Evolutionary conservation across 1,140 invertebrate genomes (phyloP), one percentile per base, ranked within the genome.

Genomic region (Ceratina japonica): DNA sequence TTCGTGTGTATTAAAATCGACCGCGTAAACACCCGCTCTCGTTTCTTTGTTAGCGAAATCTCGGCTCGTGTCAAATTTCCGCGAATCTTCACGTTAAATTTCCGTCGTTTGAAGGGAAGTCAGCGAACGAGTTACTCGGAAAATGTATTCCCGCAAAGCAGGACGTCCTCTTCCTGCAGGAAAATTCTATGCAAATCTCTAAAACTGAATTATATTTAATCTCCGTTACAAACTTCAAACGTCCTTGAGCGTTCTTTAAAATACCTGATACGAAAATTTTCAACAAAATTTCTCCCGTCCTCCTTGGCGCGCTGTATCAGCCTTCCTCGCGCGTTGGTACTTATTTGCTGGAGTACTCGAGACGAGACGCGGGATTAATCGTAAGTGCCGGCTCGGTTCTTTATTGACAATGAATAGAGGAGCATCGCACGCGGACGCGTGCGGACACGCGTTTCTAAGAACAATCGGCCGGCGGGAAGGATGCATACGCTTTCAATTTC

Each of bases 401-500:
- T 70, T 70, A 77, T 70, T 61, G 75, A 18, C 44, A 52, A 37
- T 37, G 75, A 70, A 62, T 18, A 51, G 66, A 62, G 56, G 18
- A 68, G 16, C 52, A 27, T 58, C 52, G 22, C 56, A 12, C 52
- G 15, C 1, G 27, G 8, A 18, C 3, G 8, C 20, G 16, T 56
- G 24, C 13, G 59, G 24, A 31, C 63, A 59, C 62, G 73, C 61
- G 56, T 79, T 82, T 70, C 52, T 69, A 61, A 69, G 73, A 75
- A 75, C 27, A 72, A 78, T 63, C 75, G 37, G 75, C 8, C 20
- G 10, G 15, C 12, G 2, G 16, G 10, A 44, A 64, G 81, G 75
- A 44, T 54, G 56, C 58, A 44, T 79, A 61, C 24, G 71, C 72
- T 72, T 63, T 80, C 76, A 83, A 80, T 83, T 59, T 76, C 24